Conservation (phyloP, 2,113 vertebrate species). For the Willisornis vidua region DNA sequence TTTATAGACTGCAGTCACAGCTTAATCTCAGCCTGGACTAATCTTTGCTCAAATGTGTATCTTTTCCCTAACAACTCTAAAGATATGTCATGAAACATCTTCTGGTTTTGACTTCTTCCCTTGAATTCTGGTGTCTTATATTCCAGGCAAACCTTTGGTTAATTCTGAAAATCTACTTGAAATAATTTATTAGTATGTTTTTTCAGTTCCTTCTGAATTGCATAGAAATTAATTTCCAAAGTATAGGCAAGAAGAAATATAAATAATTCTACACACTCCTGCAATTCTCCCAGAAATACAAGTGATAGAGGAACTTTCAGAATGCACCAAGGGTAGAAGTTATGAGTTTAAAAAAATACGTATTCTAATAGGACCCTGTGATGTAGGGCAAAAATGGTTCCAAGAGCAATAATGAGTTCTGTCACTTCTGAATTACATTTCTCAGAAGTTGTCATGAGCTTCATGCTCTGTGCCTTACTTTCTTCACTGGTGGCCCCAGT, state of each 20-base stretch:
- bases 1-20: neutral
- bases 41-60: neutral
- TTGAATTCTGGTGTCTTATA: neutral
- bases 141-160: neutral
- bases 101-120: neutral
- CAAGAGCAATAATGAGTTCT: neutral
- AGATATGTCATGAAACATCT: neutral
- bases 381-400: accelerated
- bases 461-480: neutral
- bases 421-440: neutral
- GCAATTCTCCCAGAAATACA: neutral
- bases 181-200: neutral
- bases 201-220: neutral
- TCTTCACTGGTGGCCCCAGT: neutral
- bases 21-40: neutral
- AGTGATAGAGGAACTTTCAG: neutral
- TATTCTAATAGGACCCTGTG: neutral
- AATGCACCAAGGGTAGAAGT: accelerated
- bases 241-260: neutral
- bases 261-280: neutral
- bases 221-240: neutral
- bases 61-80: neutral
- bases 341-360: accelerated
- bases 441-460: neutral
- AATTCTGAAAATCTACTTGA: neutral